Evolutionary conservation across 2,797 vertebrate genomes (phyloP).

Genomic region (Paratrypauchen microcephalus): DNA sequence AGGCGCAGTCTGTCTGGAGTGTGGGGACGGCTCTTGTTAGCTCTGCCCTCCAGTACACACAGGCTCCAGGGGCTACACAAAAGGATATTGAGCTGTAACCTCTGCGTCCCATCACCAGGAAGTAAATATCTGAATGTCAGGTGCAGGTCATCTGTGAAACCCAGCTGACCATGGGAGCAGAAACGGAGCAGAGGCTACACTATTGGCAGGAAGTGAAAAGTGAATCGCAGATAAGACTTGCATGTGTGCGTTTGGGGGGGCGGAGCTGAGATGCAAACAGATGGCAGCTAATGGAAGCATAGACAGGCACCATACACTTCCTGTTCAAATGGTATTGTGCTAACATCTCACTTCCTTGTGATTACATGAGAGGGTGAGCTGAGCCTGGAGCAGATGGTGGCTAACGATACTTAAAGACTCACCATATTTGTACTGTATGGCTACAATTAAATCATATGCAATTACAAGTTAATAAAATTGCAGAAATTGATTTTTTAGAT

Average conservation of each 20-base stretch:
- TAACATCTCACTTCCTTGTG: conserved; percentile 62
- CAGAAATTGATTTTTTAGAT: conserved; percentile 2
- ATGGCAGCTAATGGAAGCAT: conserved; percentile 57
- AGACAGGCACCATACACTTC: conserved; percentile 54
- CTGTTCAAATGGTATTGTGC: conserved; percentile 59
- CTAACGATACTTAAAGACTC: conserved; percentile 55
- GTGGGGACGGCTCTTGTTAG: conserved; percentile 17
- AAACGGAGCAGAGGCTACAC: conserved; percentile 40
- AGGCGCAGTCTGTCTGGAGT: neutral
- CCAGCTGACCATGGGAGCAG: conserved; percentile 39
- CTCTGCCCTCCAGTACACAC: conserved; percentile 38
- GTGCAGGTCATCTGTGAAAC: conserved; percentile 42
- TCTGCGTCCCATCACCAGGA: conserved; percentile 41
- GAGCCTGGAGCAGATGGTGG: conserved; percentile 58
- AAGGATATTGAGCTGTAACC: conserved; percentile 59
- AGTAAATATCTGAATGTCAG: conserved; percentile 50
- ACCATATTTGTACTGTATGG: conserved; percentile 36
- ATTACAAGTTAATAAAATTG: conserved; percentile 12
- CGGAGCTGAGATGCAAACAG: conserved; percentile 49
- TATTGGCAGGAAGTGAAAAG: conserved; percentile 46
- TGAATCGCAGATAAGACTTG: conserved; percentile 30
- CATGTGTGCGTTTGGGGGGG: conserved; percentile 10
- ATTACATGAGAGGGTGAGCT: conserved; percentile 60
- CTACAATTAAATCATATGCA: conserved; percentile 34
- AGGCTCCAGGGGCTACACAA: conserved; percentile 44